Evolutionary conservation across 2,797 vertebrate species (phyloP).

Genomic region (Falco berigora): DNA sequence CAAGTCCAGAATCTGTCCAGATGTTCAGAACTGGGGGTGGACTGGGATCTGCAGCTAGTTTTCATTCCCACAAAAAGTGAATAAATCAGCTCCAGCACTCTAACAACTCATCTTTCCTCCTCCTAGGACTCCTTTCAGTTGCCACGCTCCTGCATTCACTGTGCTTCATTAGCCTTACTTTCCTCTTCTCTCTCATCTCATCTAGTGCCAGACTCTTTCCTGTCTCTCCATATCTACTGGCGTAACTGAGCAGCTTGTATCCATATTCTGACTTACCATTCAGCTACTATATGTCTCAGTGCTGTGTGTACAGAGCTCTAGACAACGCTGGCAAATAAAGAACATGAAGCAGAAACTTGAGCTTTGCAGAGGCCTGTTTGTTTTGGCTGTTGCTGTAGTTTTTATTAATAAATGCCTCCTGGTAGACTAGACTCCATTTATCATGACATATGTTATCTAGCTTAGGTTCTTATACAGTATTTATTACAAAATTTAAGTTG

Average conservation of each 20-base stretch:
- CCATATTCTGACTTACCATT: neutral
- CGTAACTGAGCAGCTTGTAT: neutral
- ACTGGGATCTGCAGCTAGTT: neutral
- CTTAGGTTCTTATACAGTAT: slow-evolving; percentile 26
- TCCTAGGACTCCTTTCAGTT: neutral
- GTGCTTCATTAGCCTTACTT: neutral
- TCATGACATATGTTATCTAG: slow-evolving; percentile 53
- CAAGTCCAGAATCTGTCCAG: neutral
- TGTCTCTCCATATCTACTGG: neutral
- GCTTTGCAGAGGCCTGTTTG: slow-evolving; percentile 30
- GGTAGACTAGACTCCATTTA: slow-evolving; percentile 44
- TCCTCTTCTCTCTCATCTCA: neutral
- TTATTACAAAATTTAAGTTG: slow-evolving; percentile 31
- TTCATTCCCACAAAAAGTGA: slow-evolving; percentile 6
- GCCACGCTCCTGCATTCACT: neutral
- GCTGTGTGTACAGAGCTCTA: neutral
- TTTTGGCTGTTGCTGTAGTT: slow-evolving; percentile 9
- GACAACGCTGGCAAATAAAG: neutral
- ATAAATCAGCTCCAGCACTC: slow-evolving; percentile 1
- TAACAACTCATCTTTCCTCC: neutral
- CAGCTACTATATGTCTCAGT: neutral
- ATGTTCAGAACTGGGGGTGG: neutral
- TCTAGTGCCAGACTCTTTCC: neutral
- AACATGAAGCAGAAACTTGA: neutral
- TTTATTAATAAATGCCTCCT: slow-evolving; percentile 59